Evolutionary conservation across 2,797 vertebrate species (phyloP).

Genomic region (Kryptopterus vitreolus): DNA sequence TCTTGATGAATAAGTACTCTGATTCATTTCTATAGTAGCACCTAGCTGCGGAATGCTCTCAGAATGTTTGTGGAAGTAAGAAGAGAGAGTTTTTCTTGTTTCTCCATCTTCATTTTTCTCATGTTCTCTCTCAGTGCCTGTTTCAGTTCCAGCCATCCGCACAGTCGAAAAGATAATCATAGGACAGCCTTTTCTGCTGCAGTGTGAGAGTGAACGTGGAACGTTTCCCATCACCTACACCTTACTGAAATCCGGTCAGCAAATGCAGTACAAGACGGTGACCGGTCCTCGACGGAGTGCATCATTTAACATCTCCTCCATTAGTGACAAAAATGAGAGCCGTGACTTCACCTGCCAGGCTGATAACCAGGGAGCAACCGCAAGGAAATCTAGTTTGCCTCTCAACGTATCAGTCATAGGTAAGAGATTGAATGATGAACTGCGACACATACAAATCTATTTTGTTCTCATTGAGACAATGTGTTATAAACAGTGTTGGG

Average conservation of each 20-base stretch:
- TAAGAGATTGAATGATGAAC: constrained; percentile 44
- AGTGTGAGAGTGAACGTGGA: constrained; percentile 65
- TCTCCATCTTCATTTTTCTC: background rate
- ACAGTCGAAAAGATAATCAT: constrained; percentile 64
- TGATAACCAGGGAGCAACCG: constrained; percentile 48
- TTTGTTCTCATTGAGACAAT: background rate
- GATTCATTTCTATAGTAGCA: background rate
- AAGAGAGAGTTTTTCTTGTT: background rate
- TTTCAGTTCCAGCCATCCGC: constrained; percentile 63
- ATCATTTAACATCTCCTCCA: constrained; percentile 62
- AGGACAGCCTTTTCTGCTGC: constrained; percentile 65
- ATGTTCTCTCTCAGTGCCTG: constrained; percentile 61
- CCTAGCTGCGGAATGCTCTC: background rate
- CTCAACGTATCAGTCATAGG: constrained; percentile 65
- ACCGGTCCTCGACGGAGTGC: constrained; percentile 49
- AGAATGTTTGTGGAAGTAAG: background rate
- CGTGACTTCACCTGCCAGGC: constrained; percentile 61
- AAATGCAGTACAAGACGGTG: background rate
- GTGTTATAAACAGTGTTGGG: too few relatives aligned
- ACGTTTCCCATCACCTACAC: constrained; percentile 70
- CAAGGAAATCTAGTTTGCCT: constrained; percentile 23
- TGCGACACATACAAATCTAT: background rate
- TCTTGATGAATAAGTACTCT: background rate
- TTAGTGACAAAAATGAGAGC: constrained; percentile 57
- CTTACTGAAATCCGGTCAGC: constrained; percentile 30